A percentile compares a stretch with the other conserved stretches of the same genome.
phyloP scores from a whole-genome alignment of 2,888 invertebrate species.

The Idaea biselata region DNA sequence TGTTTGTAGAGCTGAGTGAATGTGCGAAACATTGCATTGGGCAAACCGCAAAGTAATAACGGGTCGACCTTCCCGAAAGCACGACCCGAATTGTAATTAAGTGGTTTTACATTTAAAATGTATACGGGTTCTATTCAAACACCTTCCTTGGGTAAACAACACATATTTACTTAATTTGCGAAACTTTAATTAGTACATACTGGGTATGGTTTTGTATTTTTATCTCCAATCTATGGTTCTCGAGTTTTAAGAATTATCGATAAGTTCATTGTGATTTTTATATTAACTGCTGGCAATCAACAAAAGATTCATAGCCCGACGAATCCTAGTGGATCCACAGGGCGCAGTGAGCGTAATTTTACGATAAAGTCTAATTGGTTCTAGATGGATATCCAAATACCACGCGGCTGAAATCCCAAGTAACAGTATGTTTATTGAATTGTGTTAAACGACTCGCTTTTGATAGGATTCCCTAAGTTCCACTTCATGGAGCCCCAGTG shows the following conservation, averaged over 20 bases:
- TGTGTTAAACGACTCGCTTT: neutral
- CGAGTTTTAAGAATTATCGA: neutral
- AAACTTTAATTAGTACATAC: neutral
- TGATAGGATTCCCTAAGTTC: neutral
- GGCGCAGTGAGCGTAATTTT: too few species aligned
- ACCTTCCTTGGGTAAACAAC: constrained; percentile 1
- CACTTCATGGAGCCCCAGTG: neutral
- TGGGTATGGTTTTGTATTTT: neutral
- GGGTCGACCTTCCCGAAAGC: constrained; percentile 17
- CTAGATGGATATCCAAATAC: too few species aligned
- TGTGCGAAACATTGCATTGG: constrained; percentile 13
- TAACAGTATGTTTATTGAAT: too few species aligned
- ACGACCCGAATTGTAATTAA: constrained; percentile 11
- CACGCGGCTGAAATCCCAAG: too few species aligned
- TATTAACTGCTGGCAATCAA: too few species aligned
- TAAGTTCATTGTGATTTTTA: neutral
- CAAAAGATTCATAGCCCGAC: too few species aligned
- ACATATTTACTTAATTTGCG: neutral
- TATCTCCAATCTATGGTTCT: neutral
- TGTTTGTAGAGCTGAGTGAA: constrained; percentile 11
- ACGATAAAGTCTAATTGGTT: too few species aligned
- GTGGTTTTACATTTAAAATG: constrained; percentile 19
- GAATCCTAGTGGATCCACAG: too few species aligned
- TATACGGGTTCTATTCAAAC: constrained; percentile 11
- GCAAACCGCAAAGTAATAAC: constrained; percentile 17